Evolutionary conservation across 1,140 invertebrate species (phyloP).

Genomic region (Teleopsis dalmanni): DNA sequence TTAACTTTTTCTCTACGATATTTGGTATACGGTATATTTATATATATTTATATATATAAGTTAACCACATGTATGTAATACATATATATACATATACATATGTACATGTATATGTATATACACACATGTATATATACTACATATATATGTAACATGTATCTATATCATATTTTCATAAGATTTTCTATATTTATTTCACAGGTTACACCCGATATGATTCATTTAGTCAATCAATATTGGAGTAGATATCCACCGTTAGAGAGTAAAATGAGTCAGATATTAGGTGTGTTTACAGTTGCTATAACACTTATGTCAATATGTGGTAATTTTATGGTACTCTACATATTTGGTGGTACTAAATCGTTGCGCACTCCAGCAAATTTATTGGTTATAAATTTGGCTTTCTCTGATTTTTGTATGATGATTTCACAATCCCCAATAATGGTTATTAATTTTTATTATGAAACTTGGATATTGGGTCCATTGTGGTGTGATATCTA

Average conservation of each 20-base stretch:
- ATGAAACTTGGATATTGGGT: constrained; percentile 74
- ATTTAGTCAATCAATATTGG: constrained; percentile 56
- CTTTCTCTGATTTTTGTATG: constrained; percentile 80
- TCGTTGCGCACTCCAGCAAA: constrained; percentile 74
- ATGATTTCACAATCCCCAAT: constrained; percentile 71
- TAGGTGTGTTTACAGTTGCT: constrained; percentile 10
- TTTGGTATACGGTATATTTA: too few species aligned
- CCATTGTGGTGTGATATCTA: constrained; percentile 72
- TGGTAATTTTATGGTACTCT: constrained; percentile 81
- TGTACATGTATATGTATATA: not conserved
- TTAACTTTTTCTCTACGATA: too few species aligned
- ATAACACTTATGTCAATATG: constrained; percentile 9
- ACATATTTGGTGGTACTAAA: constrained; percentile 53
- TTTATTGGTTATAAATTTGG: constrained; percentile 75
- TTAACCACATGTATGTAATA: too few species aligned
- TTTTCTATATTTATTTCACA: constrained; percentile 10
- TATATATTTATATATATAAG: too few species aligned
- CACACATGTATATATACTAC: not conserved
- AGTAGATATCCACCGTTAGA: constrained; percentile 60
- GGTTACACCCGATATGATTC: constrained; percentile 53
- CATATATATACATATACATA: not conserved
- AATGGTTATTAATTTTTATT: constrained; percentile 76
- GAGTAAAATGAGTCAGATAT: constrained; percentile 47
- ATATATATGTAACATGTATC: not conserved
- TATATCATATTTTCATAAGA: not conserved